Conservation (phyloP, 2,113 vertebrate genomes). For the Onychostruthus taczanowskii region DNA sequence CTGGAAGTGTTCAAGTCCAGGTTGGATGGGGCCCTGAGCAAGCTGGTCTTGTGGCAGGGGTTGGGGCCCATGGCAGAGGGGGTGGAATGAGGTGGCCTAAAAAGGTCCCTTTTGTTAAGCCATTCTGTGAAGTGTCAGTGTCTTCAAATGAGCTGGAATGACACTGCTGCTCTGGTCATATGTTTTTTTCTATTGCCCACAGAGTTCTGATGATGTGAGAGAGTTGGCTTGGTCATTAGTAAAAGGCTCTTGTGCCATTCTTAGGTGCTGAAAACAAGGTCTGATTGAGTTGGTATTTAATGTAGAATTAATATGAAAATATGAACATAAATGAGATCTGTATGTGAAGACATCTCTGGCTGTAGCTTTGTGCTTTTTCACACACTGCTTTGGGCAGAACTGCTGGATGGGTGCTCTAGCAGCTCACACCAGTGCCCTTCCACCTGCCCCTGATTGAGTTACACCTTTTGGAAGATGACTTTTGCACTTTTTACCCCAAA, state of each 20-base stretch:
- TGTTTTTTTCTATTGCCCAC: neutral
- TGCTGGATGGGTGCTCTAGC: neutral
- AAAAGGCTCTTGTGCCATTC: neutral
- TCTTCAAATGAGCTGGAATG: neutral
- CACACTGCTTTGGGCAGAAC: neutral
- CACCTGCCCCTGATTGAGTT: accelerated
- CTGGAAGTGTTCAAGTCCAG: neutral
- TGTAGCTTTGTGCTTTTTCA: neutral
- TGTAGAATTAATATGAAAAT: neutral
- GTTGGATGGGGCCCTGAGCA: neutral
- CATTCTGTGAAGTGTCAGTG: neutral
- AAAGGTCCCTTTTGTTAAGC: neutral
- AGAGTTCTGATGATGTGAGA: neutral
- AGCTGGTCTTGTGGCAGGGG: neutral
- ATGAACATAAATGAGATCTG: neutral
- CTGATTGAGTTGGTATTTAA: neutral
- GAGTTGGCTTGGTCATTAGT: neutral
- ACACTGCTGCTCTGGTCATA: neutral
- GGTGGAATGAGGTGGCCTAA: neutral
- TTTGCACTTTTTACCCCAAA: neutral
- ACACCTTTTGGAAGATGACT: neutral
- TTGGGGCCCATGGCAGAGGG: neutral
- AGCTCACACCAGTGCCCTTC: neutral
- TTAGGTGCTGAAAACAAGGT: neutral
- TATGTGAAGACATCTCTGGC: neutral